Conservation (phyloP, 2,113 vertebrate genomes). For the Actenoides hombroni region DNA sequence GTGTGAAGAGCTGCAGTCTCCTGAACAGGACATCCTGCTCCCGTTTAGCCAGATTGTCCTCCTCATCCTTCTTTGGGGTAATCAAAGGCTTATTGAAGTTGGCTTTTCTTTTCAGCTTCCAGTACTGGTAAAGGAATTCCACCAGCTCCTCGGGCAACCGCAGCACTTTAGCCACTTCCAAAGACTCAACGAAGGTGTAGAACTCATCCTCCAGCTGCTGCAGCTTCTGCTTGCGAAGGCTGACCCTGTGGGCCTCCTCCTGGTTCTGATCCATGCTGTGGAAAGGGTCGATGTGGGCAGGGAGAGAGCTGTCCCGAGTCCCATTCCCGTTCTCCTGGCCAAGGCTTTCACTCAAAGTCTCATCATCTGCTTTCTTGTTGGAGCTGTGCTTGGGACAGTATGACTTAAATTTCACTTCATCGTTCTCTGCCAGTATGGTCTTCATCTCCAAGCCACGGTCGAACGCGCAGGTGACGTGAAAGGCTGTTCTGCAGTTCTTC, state of each 20-base stretch:
- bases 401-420: conserved; percentile 97
- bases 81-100: conserved; percentile 95
- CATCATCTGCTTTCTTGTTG: conserved; percentile 54
- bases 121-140: conserved; percentile 95
- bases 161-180: conserved; percentile 82
- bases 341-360: conserved; percentile 48
- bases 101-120: conserved; percentile 94
- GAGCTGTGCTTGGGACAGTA: conserved; percentile 93
- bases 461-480: conserved; percentile 95
- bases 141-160: conserved; percentile 81
- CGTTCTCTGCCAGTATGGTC: conserved; percentile 90
- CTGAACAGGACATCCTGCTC: conserved; percentile 95
- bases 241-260: conserved; percentile 84
- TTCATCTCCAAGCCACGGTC: conserved; percentile 90
- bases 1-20: conserved; percentile 93
- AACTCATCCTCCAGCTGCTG: conserved; percentile 96
- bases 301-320: conserved; percentile 39
- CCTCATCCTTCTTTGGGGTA: conserved; percentile 94
- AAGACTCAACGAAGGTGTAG: conserved; percentile 85
- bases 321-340: conserved; percentile 62
- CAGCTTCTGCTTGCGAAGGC: conserved; percentile 89
- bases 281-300: conserved; percentile 52
- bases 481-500: conserved; percentile 93
- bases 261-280: conserved; percentile 75
- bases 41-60: conserved; percentile 91